Conservation (phyloP, 2,888 invertebrate species). For the Gastracanthus pulcherrimus region DNA sequence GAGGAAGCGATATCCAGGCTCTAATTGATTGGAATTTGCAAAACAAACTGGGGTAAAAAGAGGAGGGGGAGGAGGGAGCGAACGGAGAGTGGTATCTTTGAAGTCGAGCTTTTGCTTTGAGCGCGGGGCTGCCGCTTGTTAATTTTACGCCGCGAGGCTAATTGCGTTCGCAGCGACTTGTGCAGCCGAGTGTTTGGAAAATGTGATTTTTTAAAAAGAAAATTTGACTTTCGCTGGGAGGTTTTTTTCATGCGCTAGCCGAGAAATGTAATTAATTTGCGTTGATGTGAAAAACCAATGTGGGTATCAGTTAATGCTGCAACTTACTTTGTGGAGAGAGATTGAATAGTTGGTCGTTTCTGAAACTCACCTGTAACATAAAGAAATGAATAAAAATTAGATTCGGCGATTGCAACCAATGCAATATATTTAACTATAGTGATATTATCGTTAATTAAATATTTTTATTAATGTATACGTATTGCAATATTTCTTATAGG, state of each 20-base stretch:
- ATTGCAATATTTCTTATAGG: too few relatives aligned
- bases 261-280: too few relatives aligned
- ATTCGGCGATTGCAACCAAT: neutral
- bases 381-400: neutral
- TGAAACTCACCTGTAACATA: neutral
- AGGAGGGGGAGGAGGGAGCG: too few relatives aligned
- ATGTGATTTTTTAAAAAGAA: neutral
- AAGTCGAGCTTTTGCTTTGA: conserved; percentile 20
- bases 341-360: neutral
- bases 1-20: conserved; percentile 1
- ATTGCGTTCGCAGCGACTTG: conserved; percentile 12
- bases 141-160: neutral
- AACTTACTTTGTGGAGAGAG: neutral
- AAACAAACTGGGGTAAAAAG: conserved; percentile 19
- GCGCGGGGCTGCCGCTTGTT: conserved; percentile 1
- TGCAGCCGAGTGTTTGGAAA: neutral
- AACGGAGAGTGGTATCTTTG: neutral
- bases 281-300: too few relatives aligned
- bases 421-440: too few relatives aligned
- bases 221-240: too few relatives aligned
- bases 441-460: too few relatives aligned
- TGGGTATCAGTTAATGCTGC: too few relatives aligned
- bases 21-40: conserved; percentile 45
- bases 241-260: too few relatives aligned
- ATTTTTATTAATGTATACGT: too few relatives aligned